phyloP scores from a whole-genome alignment of 2,888 invertebrate genomes.

The Cylindroiulus punctatus region DNA sequence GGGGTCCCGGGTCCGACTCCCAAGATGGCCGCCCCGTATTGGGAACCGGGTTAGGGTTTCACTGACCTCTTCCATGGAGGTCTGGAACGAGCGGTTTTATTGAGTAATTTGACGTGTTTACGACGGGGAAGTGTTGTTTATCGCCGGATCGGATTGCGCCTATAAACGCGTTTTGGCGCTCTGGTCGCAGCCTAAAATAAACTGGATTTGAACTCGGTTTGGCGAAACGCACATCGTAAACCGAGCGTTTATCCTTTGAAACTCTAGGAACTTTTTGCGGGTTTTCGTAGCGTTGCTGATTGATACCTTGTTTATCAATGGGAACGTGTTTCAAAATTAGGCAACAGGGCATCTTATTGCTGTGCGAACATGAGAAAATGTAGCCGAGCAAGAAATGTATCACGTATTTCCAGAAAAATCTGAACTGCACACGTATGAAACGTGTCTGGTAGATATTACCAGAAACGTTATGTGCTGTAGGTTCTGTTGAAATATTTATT shows the following conservation, averaged over 20 bases:
- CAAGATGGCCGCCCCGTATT: not conserved
- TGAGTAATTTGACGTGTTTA: constrained; percentile 39
- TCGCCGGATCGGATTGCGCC: constrained; percentile 17
- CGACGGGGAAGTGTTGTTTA: constrained; percentile 38
- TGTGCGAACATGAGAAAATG: too few relatives aligned
- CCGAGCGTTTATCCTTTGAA: not conserved
- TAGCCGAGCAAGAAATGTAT: too few relatives aligned
- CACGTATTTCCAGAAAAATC: too few relatives aligned
- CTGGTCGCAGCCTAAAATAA: not conserved
- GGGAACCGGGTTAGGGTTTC: constrained; percentile 1
- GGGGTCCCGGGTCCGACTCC: not conserved
- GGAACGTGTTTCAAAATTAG: too few relatives aligned
- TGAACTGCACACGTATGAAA: too few relatives aligned
- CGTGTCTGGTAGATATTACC: too few relatives aligned
- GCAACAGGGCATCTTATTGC: too few relatives aligned
- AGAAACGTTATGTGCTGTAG: too few relatives aligned
- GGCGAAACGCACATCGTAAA: not conserved
- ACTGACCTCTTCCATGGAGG: constrained; percentile 19
- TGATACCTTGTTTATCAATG: not conserved
- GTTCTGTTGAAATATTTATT: too few relatives aligned
- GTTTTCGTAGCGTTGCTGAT: not conserved
- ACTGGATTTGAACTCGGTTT: constrained; percentile 16
- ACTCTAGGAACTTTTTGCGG: not conserved
- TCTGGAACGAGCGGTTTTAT: constrained; percentile 3
- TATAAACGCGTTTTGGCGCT: not conserved